Evolutionary conservation across 2,888 invertebrate species (phyloP).

Genomic region (Andrena bucephala): DNA sequence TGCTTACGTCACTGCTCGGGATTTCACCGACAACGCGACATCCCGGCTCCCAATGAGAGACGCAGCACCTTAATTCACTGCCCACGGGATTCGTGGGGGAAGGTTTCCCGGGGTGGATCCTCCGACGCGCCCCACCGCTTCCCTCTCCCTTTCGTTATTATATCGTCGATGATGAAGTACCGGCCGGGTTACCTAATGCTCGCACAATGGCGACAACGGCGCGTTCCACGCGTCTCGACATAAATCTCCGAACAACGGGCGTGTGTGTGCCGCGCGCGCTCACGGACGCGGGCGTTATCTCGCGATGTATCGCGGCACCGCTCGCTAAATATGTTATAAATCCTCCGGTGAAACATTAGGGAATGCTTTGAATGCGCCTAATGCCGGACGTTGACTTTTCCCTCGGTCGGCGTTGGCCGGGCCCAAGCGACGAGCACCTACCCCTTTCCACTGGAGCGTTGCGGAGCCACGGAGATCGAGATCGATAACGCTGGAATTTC

Average conservation of each 20-base stretch:
- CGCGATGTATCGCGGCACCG: conserved; percentile 69
- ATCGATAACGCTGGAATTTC: conserved; percentile 38
- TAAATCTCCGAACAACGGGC: conserved; percentile 78
- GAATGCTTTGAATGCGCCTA: conserved; percentile 75
- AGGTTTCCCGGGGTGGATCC: conserved; percentile 18
- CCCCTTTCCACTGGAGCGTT: background rate
- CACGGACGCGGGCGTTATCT: conserved; percentile 69
- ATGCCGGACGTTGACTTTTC: conserved; percentile 59
- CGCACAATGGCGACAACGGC: conserved; percentile 76
- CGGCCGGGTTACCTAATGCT: conserved; percentile 76
- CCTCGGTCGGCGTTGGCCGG: background rate
- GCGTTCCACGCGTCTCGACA: conserved; percentile 68
- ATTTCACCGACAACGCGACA: conserved; percentile 3
- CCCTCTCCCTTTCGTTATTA: conserved; percentile 54
- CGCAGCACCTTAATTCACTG: conserved; percentile 6
- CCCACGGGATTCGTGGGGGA: conserved; percentile 12
- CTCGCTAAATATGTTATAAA: conserved; percentile 79
- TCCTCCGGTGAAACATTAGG: conserved; percentile 75
- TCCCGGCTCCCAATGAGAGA: background rate
- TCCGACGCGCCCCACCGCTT: conserved; percentile 15
- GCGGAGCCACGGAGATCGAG: background rate
- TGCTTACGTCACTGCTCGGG: no score
- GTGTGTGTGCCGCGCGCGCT: conserved; percentile 48
- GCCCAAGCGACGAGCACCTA: conserved; percentile 5
- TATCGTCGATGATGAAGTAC: conserved; percentile 75